Conservation (phyloP, 2,888 invertebrate species). For the Quadroppia sp. region DNA sequence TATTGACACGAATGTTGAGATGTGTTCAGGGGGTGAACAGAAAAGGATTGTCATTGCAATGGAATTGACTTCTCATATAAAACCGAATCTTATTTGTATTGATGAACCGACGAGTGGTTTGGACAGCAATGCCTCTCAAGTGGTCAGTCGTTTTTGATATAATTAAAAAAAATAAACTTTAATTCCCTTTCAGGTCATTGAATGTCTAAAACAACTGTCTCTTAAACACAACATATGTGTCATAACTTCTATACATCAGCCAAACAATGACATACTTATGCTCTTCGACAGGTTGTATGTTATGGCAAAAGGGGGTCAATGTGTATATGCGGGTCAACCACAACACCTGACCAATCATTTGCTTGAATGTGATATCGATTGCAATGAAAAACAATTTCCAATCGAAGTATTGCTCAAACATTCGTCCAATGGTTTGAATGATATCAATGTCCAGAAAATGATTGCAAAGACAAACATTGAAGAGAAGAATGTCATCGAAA, state of each 20-base stretch:
- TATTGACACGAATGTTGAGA: background rate
- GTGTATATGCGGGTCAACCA: constrained; percentile 1
- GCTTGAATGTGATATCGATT: background rate
- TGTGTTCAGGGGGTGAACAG: constrained; percentile 11
- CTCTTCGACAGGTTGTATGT: constrained; percentile 19
- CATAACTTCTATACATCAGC: constrained; percentile 33
- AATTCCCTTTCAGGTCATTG: background rate
- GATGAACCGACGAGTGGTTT: constrained; percentile 28
- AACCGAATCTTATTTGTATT: constrained; percentile 2
- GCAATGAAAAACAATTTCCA: background rate
- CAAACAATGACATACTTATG: background rate
- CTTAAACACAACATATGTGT: constrained; percentile 13
- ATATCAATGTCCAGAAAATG: constrained; percentile 17
- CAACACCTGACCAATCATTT: background rate
- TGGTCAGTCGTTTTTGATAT: background rate
- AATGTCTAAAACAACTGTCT: background rate
- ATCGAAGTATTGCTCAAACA: constrained; percentile 33
- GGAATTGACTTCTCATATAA: background rate
- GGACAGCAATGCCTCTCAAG: constrained; percentile 10
- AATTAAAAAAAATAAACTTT: background rate
- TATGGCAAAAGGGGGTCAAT: background rate
- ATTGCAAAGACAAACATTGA: background rate
- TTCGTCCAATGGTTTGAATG: constrained; percentile 19
- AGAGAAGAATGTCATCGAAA: background rate
- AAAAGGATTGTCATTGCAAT: background rate